A percentile compares a stretch with the other conserved stretches of the same genome.
Evolutionary conservation across 1,140 invertebrate species (phyloP).

Genomic region (Bombus turneri): DNA sequence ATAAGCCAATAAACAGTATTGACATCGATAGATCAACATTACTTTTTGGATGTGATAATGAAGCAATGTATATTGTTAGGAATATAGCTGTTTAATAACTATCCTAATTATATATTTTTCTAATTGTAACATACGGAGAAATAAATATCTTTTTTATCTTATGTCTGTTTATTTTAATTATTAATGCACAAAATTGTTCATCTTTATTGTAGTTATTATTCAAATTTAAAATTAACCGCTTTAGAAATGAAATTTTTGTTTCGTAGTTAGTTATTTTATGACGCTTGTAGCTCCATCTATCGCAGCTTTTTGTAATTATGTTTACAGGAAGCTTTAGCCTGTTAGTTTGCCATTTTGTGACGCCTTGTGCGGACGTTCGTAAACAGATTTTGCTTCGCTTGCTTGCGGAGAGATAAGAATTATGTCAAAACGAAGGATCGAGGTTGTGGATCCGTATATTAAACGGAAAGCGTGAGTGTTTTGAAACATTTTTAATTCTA

Average conservation of each 20-base stretch:
- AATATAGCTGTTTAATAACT: slow-evolving; percentile 80
- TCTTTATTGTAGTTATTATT: background rate
- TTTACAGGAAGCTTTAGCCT: slow-evolving; percentile 49
- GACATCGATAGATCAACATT: slow-evolving; percentile 88
- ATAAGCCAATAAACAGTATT: slow-evolving; percentile 90
- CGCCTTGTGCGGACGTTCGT: slow-evolving; percentile 71
- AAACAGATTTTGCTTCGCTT: slow-evolving; percentile 67
- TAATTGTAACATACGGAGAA: slow-evolving; percentile 40
- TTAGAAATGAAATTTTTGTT: background rate
- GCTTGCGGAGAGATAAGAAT: slow-evolving; percentile 54
- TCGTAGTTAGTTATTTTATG: background rate
- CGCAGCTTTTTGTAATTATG: slow-evolving; percentile 20
- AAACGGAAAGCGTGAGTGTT: slow-evolving; percentile 88
- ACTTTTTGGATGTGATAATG: slow-evolving; percentile 92
- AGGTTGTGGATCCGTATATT: slow-evolving; percentile 91
- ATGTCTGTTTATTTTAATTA: background rate
- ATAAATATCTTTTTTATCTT: slow-evolving; percentile 47
- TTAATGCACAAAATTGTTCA: background rate
- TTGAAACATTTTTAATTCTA: slow-evolving; percentile 5
- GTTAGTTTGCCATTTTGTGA: slow-evolving; percentile 81
- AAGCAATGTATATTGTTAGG: slow-evolving; percentile 90
- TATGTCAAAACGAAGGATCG: slow-evolving; percentile 93
- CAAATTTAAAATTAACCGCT: slow-evolving; percentile 12
- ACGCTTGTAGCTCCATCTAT: slow-evolving; percentile 41
- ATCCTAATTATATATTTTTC: slow-evolving; percentile 41